phyloP scores from a whole-genome alignment of 2,113 vertebrate genomes.

The Panthera tigris region DNA sequence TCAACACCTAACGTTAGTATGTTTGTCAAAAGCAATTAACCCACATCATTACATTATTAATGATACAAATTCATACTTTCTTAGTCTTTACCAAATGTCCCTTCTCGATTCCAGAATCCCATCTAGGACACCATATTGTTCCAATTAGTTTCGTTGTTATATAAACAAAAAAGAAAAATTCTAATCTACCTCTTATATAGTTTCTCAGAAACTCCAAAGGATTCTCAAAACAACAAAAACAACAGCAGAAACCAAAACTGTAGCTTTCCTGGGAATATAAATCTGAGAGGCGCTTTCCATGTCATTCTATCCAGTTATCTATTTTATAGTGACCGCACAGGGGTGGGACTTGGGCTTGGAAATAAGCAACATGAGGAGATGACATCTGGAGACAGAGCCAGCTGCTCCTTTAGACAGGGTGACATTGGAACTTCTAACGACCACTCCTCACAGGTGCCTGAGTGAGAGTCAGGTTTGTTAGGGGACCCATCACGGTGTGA shows the following conservation, averaged over 20 bases:
- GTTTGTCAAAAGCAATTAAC: not conserved
- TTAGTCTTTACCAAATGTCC: not conserved
- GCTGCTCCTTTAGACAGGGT: not conserved
- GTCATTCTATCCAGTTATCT: too few relatives aligned
- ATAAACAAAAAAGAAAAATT: not conserved
- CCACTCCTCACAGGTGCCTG: not conserved
- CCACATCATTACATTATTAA: not conserved
- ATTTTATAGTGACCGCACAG: rapidly evolving
- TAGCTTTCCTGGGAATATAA: not conserved
- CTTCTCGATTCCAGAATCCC: not conserved
- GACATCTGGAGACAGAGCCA: not conserved
- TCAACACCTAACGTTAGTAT: not conserved
- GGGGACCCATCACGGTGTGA: not conserved
- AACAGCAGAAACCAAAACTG: not conserved
- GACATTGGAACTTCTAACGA: not conserved
- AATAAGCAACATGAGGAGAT: not conserved
- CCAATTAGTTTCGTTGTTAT: not conserved
- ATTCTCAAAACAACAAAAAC: not conserved
- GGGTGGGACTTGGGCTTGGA: not conserved
- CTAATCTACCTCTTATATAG: not conserved
- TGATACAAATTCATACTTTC: not conserved
- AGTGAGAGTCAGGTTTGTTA: not conserved
- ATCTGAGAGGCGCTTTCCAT: not conserved
- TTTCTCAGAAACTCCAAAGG: not conserved
- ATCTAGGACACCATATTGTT: not conserved